Conservation (phyloP, 2,113 vertebrate genomes). For the Regulus satrapa region DNA sequence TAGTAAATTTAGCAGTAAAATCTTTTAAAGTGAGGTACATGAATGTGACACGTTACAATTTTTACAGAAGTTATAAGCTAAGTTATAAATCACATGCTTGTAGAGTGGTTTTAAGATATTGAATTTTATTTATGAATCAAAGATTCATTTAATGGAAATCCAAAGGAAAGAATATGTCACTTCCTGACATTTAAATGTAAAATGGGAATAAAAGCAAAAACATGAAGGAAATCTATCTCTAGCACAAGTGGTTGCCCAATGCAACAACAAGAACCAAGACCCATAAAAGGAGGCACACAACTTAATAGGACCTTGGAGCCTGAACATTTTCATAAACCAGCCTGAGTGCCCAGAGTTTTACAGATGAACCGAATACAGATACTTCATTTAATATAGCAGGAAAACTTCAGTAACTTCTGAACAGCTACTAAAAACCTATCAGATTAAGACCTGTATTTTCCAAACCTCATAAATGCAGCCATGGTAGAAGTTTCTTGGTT, state of each 20-base stretch:
- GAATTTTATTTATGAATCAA: background rate
- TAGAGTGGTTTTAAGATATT: background rate
- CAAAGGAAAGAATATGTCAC: rapidly evolving
- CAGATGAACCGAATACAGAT: background rate
- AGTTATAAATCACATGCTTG: background rate
- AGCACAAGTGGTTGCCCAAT: background rate
- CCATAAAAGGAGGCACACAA: background rate
- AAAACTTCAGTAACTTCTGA: background rate
- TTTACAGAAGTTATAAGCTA: background rate
- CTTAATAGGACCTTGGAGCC: background rate
- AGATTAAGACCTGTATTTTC: background rate
- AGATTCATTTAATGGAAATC: background rate
- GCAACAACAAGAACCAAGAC: background rate
- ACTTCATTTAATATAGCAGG: background rate
- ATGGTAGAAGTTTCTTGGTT: background rate
- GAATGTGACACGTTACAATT: background rate
- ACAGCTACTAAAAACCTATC: background rate
- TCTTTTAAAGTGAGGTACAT: background rate
- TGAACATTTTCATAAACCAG: background rate
- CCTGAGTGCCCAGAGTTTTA: background rate
- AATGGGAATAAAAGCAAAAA: background rate
- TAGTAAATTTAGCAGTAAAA: background rate
- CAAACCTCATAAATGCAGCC: background rate
- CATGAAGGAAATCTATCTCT: background rate
- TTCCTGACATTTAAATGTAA: background rate